Conservation (phyloP, 2,888 invertebrate species). For the Sesamia inferens region DNA sequence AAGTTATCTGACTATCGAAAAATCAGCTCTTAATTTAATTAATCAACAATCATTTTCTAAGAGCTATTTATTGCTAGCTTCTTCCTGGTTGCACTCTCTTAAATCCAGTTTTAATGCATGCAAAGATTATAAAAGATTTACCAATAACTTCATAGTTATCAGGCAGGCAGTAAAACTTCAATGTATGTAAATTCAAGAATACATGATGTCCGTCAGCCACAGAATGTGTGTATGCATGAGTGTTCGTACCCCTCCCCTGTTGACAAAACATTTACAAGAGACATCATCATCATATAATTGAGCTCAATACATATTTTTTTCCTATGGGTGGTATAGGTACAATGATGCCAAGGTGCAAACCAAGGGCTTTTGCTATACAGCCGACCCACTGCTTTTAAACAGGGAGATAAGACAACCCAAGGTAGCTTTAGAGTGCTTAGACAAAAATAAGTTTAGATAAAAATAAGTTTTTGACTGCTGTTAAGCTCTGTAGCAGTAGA, state of each 20-base stretch:
- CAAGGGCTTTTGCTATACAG: not conserved
- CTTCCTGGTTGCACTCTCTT: not conserved
- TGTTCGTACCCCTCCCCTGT: slow-evolving; percentile 98
- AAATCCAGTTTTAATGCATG: not conserved
- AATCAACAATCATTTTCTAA: not conserved
- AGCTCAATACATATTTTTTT: not conserved
- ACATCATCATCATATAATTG: not conserved
- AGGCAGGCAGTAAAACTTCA: slow-evolving; percentile 99
- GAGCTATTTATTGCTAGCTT: not conserved
- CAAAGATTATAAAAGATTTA: slow-evolving; percentile 76
- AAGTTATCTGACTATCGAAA: no score
- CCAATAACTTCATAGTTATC: slow-evolving; percentile 99
- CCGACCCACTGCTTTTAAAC: not conserved
- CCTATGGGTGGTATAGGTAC: not conserved
- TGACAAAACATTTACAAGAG: slow-evolving; percentile 42
- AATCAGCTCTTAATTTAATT: no score
- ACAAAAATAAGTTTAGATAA: not conserved
- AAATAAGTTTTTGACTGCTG: not conserved
- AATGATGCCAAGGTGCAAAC: no score
- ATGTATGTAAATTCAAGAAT: slow-evolving; percentile 98
- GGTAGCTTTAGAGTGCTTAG: not conserved
- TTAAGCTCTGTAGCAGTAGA: not conserved
- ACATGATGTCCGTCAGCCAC: slow-evolving; percentile 99
- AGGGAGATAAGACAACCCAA: not conserved
- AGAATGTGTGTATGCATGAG: slow-evolving; percentile 99